phyloP scores from a whole-genome alignment of 2,797 vertebrate genomes.

The Erpetoichthys calabaricus region DNA sequence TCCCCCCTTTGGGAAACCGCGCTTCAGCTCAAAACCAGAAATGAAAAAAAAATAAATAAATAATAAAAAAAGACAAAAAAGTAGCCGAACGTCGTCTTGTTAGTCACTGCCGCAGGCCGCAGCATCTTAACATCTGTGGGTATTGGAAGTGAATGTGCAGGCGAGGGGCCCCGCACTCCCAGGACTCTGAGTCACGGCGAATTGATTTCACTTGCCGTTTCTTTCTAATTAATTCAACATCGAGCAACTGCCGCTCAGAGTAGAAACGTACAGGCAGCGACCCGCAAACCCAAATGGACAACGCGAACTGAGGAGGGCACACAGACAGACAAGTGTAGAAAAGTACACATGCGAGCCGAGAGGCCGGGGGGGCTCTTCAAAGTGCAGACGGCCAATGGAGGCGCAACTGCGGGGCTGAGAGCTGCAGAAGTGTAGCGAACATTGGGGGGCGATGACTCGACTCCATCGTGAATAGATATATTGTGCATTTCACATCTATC shows the following conservation, averaged over 20 bases:
- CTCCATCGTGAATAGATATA: too few species aligned
- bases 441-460: too few species aligned
- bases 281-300: background rate
- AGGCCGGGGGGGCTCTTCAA: too few species aligned
- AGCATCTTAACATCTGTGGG: background rate
- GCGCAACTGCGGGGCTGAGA: too few species aligned
- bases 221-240: slow-evolving; percentile 7
- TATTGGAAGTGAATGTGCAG: background rate
- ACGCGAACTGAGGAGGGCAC: background rate
- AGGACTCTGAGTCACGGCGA: slow-evolving; percentile 12
- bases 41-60: background rate
- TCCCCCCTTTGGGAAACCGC: background rate
- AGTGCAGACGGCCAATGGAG: too few species aligned
- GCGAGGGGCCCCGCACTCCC: slow-evolving; percentile 26
- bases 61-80: background rate
- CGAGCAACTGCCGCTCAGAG: background rate
- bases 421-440: too few species aligned
- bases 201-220: slow-evolving; percentile 1
- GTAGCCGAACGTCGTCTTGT: background rate
- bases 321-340: background rate
- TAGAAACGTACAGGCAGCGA: background rate
- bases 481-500: too few species aligned
- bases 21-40: background rate
- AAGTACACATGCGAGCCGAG: background rate
- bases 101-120: background rate